Evolutionary conservation across 2,113 vertebrate species (phyloP).

Genomic region (Sprattus sprattus): DNA sequence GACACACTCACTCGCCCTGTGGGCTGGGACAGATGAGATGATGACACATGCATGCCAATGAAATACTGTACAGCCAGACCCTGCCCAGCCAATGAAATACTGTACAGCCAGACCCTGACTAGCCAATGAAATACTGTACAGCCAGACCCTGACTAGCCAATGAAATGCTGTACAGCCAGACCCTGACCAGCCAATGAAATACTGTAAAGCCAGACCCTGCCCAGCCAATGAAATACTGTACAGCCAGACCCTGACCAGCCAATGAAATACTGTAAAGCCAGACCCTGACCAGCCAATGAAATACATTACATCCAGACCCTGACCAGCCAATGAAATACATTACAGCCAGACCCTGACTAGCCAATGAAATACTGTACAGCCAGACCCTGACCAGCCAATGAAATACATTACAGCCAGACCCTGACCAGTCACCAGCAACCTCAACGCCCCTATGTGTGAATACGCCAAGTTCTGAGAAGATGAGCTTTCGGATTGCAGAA

Average conservation of each 20-base stretch:
- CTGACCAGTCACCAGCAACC: no score
- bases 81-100: background rate
- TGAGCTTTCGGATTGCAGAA: background rate
- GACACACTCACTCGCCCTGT: background rate
- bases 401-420: background rate
- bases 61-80: background rate
- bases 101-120: background rate
- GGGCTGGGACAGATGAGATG: background rate
- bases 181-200: background rate
- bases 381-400: background rate
- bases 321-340: background rate
- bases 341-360: background rate
- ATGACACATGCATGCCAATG: constrained; percentile 19
- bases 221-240: background rate
- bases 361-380: background rate
- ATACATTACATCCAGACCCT: background rate
- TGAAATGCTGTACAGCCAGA: background rate
- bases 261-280: background rate
- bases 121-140: background rate
- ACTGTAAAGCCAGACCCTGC: background rate
- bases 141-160: background rate
- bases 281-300: background rate
- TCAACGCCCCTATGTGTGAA: no score
- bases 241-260: background rate
- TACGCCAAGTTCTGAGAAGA: background rate